Evolutionary conservation across 2,113 vertebrate genomes (phyloP), one percentile per base, ranked within the genome.

Genomic region (Vimba vimba): DNA sequence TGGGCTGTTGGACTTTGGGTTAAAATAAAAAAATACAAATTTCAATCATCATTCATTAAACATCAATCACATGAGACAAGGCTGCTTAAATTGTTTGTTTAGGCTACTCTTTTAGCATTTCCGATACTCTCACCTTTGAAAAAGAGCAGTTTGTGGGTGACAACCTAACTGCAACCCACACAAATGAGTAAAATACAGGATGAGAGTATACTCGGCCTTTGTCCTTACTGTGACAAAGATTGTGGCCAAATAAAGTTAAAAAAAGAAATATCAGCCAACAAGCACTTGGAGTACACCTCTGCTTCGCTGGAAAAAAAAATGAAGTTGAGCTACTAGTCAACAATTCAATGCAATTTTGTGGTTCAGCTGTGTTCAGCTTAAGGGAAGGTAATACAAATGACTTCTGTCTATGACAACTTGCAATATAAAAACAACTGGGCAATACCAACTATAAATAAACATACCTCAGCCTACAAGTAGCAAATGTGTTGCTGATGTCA

Each of bases 1-100:
- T 94, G 95, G 94, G 91, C 95, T 95, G 79, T 96, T 95, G 94
- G 96, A 96, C 96, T 83, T 27, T 95, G 88, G 79, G 21, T 69
- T 91, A 52, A 91, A 33, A 93, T 8, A 23, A 79, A 8, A 39
- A 25, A 60, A 9, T 9, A 2, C 2, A 39, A 0, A 79, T 6
- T n/a, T 59, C 8, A 57, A 39, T 12, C 9, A 60, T 60, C 9
- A 60, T 7, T 33, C 3, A 11, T 52, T 2, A 77, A 55, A 55
- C 45, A 30, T 77, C 27, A 33, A 55, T 77, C 15, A 45, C n/a
- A 77, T 19, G 8, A 30, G 27, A 55, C 45, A 30, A 52, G 13
- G 2, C 23, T 17, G n/a, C 43, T 27, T 76, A 23, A 27, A 50
- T 39, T 23, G 19, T 23, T 79, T 59, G 52, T 77, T 77, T 77